phyloP scores from a whole-genome alignment of 2,113 vertebrate genomes.

The Cygnus atratus region DNA sequence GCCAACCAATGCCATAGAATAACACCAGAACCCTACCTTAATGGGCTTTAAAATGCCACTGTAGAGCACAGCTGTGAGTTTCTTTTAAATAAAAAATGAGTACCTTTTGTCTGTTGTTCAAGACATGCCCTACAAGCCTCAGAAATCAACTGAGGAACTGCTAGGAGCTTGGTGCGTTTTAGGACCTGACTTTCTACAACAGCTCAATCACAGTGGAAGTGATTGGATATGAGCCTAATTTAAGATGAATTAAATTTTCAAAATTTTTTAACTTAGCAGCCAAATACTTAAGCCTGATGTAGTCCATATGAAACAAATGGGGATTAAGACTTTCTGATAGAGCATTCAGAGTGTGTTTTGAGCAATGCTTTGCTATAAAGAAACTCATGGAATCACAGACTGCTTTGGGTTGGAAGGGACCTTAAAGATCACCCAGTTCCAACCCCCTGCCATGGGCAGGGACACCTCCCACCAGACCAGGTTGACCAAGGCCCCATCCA shows the following conservation, averaged over 20 bases:
- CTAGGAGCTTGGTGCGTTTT: neutral
- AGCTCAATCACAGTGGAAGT: neutral
- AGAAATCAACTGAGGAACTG: neutral
- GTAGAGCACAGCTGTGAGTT: neutral
- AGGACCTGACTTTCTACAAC: neutral
- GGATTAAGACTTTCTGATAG: neutral
- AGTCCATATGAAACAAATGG: neutral
- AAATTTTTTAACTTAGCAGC: neutral
- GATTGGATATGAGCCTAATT: neutral
- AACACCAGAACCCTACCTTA: neutral
- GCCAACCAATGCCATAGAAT: neutral
- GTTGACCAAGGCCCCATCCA: neutral
- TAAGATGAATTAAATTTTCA: neutral
- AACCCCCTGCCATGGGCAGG: neutral
- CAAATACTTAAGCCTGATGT: neutral
- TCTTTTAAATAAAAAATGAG: neutral
- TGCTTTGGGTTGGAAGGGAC: neutral
- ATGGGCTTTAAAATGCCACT: neutral
- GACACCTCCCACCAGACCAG: too few relatives aligned
- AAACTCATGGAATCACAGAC: neutral
- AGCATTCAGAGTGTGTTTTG: neutral
- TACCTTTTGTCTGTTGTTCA: neutral
- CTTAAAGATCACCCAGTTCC: neutral
- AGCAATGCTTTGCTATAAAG: neutral
- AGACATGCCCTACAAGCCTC: neutral